A percentile compares a stretch with the other conserved stretches of the same genome.
These are phyloP conservation scores for Phyllotreta cruciferae DNA, from an alignment of 2,888 invertebrate species.

Conservation along the genomic window DNA sequence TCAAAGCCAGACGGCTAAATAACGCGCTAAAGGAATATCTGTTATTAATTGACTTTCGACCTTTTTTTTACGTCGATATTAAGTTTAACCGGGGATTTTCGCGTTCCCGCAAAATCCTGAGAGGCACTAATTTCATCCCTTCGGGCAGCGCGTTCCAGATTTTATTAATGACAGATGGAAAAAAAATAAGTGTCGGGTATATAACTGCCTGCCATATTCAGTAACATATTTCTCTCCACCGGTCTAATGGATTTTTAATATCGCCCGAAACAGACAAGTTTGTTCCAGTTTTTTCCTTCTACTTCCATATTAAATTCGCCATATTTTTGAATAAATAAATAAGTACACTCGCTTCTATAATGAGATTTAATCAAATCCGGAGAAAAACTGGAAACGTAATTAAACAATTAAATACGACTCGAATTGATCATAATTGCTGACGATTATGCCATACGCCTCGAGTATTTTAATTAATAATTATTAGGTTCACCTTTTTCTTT, in stretches of 20 bases:
- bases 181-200: conserved; percentile 14
- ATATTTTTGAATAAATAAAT: too few species aligned
- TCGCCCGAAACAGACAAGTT: not conserved
- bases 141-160: conserved; percentile 1
- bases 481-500: conserved; percentile 38
- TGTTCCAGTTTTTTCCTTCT: too few species aligned
- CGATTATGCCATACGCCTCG: conserved; percentile 24
- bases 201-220: not conserved
- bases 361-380: too few species aligned
- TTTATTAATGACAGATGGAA: conserved; percentile 16
- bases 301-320: too few species aligned
- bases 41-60: conserved; percentile 27
- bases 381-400: too few species aligned
- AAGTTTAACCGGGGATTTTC: conserved; percentile 1
- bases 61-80: conserved; percentile 19
- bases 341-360: too few species aligned
- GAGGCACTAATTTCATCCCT: conserved; percentile 13
- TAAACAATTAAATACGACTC: too few species aligned
- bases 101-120: conserved; percentile 8
- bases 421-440: too few species aligned
- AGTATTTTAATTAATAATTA: conserved; percentile 42
- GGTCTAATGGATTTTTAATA: conserved; percentile 12
- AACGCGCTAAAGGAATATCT: conserved; percentile 30
- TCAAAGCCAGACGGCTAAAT: conserved; percentile 29
- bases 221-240: conserved; percentile 4